These are phyloP conservation scores for Coryphaenoides rupestris DNA, from an alignment of 2,113 vertebrate species.

Conservation along the genomic window DNA sequence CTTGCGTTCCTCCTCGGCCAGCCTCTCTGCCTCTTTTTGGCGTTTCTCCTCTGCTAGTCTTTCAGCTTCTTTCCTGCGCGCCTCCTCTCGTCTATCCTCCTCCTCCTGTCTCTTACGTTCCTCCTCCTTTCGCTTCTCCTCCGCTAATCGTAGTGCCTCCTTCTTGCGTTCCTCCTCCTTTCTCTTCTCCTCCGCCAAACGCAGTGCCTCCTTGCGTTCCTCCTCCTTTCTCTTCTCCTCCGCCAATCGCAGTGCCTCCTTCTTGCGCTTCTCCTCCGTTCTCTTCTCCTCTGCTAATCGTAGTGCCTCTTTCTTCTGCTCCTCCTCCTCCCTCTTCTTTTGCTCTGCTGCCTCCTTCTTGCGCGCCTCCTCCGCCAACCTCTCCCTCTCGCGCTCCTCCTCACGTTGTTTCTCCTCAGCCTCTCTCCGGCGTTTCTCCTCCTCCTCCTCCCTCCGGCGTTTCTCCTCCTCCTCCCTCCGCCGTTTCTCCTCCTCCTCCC, in stretches of 20 bases:
- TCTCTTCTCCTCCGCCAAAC: constrained; percentile 1
- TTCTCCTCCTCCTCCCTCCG: background rate
- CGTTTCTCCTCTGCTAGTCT: too few species aligned
- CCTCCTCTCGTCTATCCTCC: constrained; percentile 7
- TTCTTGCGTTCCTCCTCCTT: background rate
- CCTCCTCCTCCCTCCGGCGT: constrained; percentile 3
- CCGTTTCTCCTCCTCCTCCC: constrained; percentile 6
- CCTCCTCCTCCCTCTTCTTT: background rate
- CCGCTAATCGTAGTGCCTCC: constrained; percentile 2
- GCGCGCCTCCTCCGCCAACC: too few species aligned
- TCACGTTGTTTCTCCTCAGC: too few species aligned
- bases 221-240: constrained; percentile 8
- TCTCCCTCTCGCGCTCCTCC: too few species aligned
- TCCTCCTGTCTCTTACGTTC: background rate
- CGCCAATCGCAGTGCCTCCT: constrained; percentile 1
- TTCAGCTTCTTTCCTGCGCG: background rate
- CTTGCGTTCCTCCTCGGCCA: constrained; percentile 17
- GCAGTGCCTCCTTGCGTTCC: background rate
- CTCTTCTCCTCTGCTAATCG: background rate
- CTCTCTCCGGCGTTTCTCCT: constrained; percentile 1
- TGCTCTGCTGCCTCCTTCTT: constrained; percentile 7
- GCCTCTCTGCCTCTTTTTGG: too few species aligned
- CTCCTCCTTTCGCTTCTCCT: constrained; percentile 4
- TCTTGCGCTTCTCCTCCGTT: background rate
- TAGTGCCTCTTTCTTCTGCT: background rate